A percentile compares a stretch with the other conserved stretches of the same genome.
Conservation (phyloP, 2,888 invertebrate genomes). For the Hyposoter dolosus region DNA sequence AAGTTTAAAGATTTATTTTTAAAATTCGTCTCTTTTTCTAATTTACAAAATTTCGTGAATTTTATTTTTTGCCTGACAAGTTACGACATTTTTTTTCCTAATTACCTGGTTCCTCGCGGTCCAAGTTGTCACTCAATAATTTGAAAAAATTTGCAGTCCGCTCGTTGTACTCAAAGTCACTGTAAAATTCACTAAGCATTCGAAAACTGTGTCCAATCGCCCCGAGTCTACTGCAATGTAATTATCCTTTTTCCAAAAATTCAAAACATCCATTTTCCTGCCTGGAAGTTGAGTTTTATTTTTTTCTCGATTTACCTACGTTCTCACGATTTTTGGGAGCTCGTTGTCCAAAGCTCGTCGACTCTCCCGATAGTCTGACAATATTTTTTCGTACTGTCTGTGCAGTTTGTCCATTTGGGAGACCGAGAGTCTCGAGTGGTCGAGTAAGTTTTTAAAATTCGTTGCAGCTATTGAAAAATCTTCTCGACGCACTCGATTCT, state of each 20-base stretch:
- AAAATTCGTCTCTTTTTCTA: background rate
- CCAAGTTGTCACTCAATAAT: constrained; percentile 67
- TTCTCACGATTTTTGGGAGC: constrained; percentile 72
- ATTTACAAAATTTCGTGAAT: background rate
- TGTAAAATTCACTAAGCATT: constrained; percentile 68
- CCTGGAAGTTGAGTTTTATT: background rate
- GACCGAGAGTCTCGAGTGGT: constrained; percentile 68
- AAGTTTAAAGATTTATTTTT: background rate
- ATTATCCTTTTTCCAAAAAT: background rate
- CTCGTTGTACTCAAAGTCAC: constrained; percentile 65
- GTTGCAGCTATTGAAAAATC: constrained; percentile 72
- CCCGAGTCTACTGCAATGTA: constrained; percentile 66
- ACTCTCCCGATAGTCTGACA: constrained; percentile 72
- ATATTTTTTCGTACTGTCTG: constrained; percentile 72
- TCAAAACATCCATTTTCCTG: background rate
- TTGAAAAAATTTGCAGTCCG: constrained; percentile 68
- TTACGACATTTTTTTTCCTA: background rate
- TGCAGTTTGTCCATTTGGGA: constrained; percentile 74
- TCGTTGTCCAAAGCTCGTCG: constrained; percentile 71
- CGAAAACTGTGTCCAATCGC: constrained; percentile 68
- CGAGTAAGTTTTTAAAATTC: constrained; percentile 74
- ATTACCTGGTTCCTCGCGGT: constrained; percentile 62
- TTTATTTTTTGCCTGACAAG: background rate
- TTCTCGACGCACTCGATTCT: constrained; percentile 67
- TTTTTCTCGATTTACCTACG: constrained; percentile 63